Percentiles rank a stretch among this genome's conserved stretches.
Conservation (phyloP, 2,888 invertebrate species). For the Monopis laevigella region DNA sequence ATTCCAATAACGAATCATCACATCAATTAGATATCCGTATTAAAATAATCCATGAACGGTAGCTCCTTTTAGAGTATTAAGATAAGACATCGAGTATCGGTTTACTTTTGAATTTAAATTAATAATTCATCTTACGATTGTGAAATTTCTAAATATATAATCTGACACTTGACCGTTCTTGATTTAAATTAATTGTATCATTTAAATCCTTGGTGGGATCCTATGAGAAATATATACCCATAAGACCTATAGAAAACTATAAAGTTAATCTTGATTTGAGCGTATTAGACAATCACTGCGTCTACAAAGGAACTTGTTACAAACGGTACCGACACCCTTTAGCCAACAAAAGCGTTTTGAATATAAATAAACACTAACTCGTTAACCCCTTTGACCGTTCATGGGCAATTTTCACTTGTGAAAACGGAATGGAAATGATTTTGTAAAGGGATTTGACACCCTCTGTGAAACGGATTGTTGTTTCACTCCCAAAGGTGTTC, state of each 20-base stretch:
- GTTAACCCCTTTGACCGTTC: constrained; percentile 64
- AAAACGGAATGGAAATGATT: constrained; percentile 62
- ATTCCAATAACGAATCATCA: constrained; percentile 8
- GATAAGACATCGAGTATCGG: constrained; percentile 15
- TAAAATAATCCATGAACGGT: constrained; percentile 17
- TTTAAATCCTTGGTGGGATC: constrained; percentile 1
- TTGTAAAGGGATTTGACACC: constrained; percentile 41
- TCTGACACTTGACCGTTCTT: constrained; percentile 3
- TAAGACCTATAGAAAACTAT: background rate
- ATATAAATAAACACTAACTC: constrained; percentile 64
- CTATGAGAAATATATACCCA: background rate
- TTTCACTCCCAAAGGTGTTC: constrained; percentile 35
- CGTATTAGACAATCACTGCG: no score
- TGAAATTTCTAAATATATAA: constrained; percentile 2
- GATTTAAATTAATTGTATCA: constrained; percentile 6
- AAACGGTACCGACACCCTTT: constrained; percentile 57
- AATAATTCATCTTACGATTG: constrained; percentile 8
- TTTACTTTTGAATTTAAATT: constrained; percentile 7
- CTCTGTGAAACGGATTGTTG: constrained; percentile 22
- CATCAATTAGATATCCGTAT: constrained; percentile 11
- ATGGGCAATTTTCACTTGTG: constrained; percentile 61
- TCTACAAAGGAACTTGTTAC: constrained; percentile 56
- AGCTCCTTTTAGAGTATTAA: constrained; percentile 21
- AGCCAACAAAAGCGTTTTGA: constrained; percentile 56
- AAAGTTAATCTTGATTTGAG: constrained; percentile 5